Conservation (phyloP, 53 echinoderm and acorn worm species). For the Luidia sarsii region DNA sequence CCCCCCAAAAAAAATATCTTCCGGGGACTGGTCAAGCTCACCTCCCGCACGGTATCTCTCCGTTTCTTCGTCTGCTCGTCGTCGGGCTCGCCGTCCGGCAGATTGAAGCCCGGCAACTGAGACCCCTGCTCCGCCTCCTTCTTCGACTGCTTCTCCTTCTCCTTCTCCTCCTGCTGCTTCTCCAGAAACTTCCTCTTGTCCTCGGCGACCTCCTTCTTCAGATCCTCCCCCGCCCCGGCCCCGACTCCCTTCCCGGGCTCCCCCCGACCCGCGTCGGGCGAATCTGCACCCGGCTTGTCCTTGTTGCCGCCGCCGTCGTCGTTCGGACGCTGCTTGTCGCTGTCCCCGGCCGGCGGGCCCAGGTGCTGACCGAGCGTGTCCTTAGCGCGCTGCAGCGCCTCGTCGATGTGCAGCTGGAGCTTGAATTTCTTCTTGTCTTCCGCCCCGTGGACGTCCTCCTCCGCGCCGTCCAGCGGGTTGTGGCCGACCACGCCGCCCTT, state of each 20-base stretch:
- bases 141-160: constrained; percentile 33
- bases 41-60: constrained; percentile 84
- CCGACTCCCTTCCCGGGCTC: constrained; percentile 36
- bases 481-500: constrained; percentile 66
- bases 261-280: constrained; percentile 2
- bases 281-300: not conserved
- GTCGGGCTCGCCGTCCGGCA: constrained; percentile 83
- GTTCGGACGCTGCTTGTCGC: not conserved
- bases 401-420: constrained; percentile 79
- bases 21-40: too few species aligned
- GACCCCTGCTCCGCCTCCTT: constrained; percentile 42
- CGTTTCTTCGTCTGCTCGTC: constrained; percentile 67
- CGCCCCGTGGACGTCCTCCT: constrained; percentile 68
- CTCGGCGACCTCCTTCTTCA: constrained; percentile 67
- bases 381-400: constrained; percentile 79
- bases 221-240: constrained; percentile 49
- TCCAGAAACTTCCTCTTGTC: constrained; percentile 72
- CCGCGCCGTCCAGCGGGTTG: constrained; percentile 45
- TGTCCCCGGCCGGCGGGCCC: not conserved
- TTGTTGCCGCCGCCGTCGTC: not conserved
- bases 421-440: constrained; percentile 76
- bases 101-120: not conserved
- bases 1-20: too few species aligned
- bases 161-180: constrained; percentile 62
- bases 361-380: constrained; percentile 52